These are phyloP conservation scores for Loriculus beryllinus DNA, from an alignment of 2,797 vertebrate species.

Conservation along the genomic window DNA sequence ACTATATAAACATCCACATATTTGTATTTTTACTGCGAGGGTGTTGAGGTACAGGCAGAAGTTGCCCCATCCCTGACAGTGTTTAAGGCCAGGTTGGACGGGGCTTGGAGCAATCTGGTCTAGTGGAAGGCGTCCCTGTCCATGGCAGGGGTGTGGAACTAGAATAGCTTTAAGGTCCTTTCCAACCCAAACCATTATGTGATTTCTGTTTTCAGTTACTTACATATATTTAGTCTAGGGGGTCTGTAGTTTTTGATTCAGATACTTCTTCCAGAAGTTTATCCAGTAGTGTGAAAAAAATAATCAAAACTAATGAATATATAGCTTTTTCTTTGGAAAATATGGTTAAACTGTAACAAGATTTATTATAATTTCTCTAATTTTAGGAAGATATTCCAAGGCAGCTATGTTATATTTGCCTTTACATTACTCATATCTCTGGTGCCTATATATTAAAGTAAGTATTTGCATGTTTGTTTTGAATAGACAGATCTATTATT, in stretches of 20 bases:
- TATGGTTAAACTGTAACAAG: background rate
- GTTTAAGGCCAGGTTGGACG: background rate
- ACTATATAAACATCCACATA: background rate
- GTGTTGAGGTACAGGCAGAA: background rate
- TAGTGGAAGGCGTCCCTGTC: background rate
- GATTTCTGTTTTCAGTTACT: background rate
- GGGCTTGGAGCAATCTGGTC: background rate
- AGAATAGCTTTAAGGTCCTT: background rate
- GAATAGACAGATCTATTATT: background rate
- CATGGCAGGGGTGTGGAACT: background rate
- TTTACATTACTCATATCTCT: constrained; percentile 85
- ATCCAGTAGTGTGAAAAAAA: background rate
- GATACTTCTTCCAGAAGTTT: background rate
- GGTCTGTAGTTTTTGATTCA: background rate
- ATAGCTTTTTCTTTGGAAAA: background rate
- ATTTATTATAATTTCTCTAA: background rate
- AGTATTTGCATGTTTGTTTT: constrained; percentile 60
- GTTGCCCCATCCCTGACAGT: background rate
- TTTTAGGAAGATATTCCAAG: constrained; percentile 86
- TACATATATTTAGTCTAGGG: background rate
- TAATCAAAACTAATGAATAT: background rate
- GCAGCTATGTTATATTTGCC: constrained; percentile 86
- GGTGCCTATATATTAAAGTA: constrained; percentile 87
- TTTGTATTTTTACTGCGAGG: background rate
- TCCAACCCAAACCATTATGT: background rate